Base-by-base conservation (phyloP, 2,113 vertebrate genomes). In the Pelobates fuscus region DNA sequence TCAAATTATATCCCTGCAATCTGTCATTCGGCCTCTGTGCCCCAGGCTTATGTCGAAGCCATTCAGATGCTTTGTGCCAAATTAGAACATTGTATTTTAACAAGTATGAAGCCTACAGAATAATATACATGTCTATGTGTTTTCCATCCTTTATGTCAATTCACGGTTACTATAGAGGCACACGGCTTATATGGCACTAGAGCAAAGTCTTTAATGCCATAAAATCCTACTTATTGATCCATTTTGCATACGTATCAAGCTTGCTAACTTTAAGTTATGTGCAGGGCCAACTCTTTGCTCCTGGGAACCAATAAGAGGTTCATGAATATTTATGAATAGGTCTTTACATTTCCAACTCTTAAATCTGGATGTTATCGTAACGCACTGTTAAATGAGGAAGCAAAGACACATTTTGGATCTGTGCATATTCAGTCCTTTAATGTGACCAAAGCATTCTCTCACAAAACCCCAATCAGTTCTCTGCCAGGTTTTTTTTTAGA, bases 161-260 rank as follows among this genome's bases (percentile, higher is more conserved):
- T 23, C 41, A 58, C 64, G 46, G 21, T 65, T 26, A 44, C 46
- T n/a, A n/a, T n/a, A 52, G 11, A 59, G 20, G 18, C 52, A 61
- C 41, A 60, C 25, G 44, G 72, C 64, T 67, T 27, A 41, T 46
- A 32, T 32, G 59, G 25, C 17, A 44, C 43, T 52, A 32, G 37
- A 46, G 26, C 26, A 65, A 77, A 68, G 43, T 77, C 41, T 61
- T 77, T 77, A 77, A 77, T 77, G 55, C 64, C 29, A 60, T 37
- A 68, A 77, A 77, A 77, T 68, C 73, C 73, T 64, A 61, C 55
- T 68, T 68, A 68, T 77, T 77, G 54, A 77, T 68, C 73, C 25
- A 37, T 66, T 77, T 29, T 76, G 72, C 72, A 67, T 67, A 60
- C 60, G 64, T 54, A 67, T 67, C 2, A 15, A 60, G 65, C 24